Base-by-base conservation (phyloP, 1,140 invertebrate species). In the Hyles vespertilio region DNA sequence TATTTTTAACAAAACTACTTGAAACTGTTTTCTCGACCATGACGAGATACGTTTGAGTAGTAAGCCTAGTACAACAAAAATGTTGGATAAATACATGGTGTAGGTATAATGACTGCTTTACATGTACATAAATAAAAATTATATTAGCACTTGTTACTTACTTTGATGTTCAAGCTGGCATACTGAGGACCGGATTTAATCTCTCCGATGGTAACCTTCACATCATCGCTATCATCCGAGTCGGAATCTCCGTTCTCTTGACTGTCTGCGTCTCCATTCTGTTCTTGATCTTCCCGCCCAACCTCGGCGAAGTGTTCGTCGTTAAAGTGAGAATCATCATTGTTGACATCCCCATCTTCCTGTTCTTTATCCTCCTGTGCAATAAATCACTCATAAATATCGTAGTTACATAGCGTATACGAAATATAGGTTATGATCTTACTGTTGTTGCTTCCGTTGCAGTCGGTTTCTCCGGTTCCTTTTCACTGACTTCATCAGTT, bases 181-280 rank as follows among this genome's bases (percentile, higher is more conserved):
- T 93, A 94, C 34, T 92, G 91, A 2, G 93, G 89, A 12, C 90
- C 93, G 0, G 94, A 92, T 79, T 96, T 96, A 43, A 96, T 95
- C 76, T 96, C 94, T 0, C 94, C 95, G 71, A 96, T 96, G 1
- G 95, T 94, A 55, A 97, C 95, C 84, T 96, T 94, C 1, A 97
- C 94, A 74, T 96, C 94, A 81, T 97, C 95, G 61, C 94, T 94
- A 64, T 95, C 94, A 67, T 96, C 95, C n/a, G 92, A 93, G 43
- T 92, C 91, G 0, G 92, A 92, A 60, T 95, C 94, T 4, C 91
- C 92, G 59, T 94, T 93, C 40, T 93, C 92, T 60, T 92, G 91
- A 63, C 90, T 92, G 44, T 89, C 89, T 34, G 77, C 85, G 63
- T 90, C 89, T 44, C 90, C 91, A 69, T 91, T 92, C 32, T 90